Evolutionary conservation across 2,797 vertebrate species (phyloP).

Genomic region (Rhinella marina): DNA sequence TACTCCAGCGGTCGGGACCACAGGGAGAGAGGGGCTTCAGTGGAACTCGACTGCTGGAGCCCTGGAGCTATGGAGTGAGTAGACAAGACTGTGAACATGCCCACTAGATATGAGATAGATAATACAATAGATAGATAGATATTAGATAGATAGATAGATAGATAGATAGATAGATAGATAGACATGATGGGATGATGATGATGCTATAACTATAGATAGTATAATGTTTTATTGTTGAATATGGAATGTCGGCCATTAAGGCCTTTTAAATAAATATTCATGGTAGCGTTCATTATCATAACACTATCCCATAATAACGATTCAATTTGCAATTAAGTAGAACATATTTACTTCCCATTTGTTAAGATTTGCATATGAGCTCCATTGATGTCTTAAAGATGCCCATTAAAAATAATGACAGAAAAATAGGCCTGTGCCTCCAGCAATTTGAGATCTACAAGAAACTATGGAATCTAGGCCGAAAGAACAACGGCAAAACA

Average conservation of each 20-base stretch:
- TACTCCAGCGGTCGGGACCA: no score
- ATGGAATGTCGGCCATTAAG: neutral
- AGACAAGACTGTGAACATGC: no score
- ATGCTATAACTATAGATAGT: no score
- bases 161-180: no score
- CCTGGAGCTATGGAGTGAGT: no score
- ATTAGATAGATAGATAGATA: no score
- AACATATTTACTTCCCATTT: constrained; percentile 23
- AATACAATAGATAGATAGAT: no score
- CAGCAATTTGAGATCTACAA: neutral
- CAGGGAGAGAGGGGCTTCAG: no score
- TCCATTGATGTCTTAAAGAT: constrained; percentile 2
- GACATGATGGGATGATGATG: no score
- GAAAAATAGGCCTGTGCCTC: neutral
- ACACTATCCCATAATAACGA: neutral
- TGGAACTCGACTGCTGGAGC: no score
- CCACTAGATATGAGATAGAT: no score
- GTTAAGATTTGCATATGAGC: neutral
- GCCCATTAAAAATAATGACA: constrained; percentile 25
- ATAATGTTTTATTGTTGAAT: no score
- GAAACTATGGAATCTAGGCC: neutral
- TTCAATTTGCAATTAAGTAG: neutral
- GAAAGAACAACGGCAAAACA: neutral
- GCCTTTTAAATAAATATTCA: neutral
- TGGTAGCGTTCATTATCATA: neutral